Evolutionary conservation across 2,888 invertebrate species (phyloP), one percentile per base, ranked within the genome.

Genomic region (Elysia crispata): DNA sequence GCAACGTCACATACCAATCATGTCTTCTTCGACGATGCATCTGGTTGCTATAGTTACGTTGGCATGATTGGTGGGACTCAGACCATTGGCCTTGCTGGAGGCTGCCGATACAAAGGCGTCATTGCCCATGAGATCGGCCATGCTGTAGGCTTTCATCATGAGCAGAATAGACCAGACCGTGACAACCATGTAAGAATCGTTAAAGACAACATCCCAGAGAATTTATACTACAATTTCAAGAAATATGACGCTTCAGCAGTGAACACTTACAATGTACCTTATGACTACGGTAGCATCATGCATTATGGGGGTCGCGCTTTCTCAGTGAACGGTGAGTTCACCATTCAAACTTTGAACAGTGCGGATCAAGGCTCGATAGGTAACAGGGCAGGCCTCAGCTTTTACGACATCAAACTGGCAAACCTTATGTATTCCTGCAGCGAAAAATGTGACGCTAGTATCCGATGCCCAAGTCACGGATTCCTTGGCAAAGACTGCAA

Each of bases 221-320:
- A 79, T 31, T 77, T 85, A 11, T 80, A 77, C 33, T 84, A 78
- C 81, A 89, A 89, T 83, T 89, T 89, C 74, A 77, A 86, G 49
- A 86, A 83, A 60, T 85, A 85, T 73, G 79, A 81, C 15, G 64
- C 49, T 1, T 20, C 64, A 6, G 74, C 77, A 1, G 84, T 88
- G 28, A 83, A 87, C 75, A 80, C 76, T 31, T 80, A 82, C 54
- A 81, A 67, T 13, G 87, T 89, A 1, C 86, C 87, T 0, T 89
- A 89, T 75, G 89, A 89, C 80, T 89, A 88, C 81, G 69, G 20
- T 25, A 88, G 88, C 67, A 84, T 89, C 57, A 89, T 89, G 89
- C 89, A 89, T 76, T 89, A 89, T 64, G 85, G 86, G 8, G 80
- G 77, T 1, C 79, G 85, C 86, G 87, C 88, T 0, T 89, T 89